Percentiles rank a stretch among this genome's conserved stretches.
phyloP scores from a whole-genome alignment of 2,113 vertebrate genomes.

The Rynchops niger region DNA sequence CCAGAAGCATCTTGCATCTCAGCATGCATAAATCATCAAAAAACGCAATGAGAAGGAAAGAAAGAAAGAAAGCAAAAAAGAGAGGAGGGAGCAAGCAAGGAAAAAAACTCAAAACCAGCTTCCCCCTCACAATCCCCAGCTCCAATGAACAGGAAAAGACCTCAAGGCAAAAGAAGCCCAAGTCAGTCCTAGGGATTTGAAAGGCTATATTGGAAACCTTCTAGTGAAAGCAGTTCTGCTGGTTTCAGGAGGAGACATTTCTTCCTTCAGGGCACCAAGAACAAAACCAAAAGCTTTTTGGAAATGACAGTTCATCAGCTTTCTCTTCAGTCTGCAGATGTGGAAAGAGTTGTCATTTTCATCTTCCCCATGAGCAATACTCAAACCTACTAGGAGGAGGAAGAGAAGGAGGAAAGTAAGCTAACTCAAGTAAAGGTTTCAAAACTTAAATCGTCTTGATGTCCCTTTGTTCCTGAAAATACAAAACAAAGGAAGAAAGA shows the following conservation, averaged over 20 bases:
- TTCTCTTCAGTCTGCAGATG: background rate
- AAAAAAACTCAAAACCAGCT: background rate
- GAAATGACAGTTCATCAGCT: background rate
- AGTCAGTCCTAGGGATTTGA: background rate
- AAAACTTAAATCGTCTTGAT: background rate
- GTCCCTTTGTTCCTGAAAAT: background rate
- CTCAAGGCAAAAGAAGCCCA: background rate
- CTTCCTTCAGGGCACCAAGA: background rate
- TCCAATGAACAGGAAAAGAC: background rate
- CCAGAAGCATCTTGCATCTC: background rate
- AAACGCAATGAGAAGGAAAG: background rate
- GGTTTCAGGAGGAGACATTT: background rate
- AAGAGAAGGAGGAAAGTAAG: background rate
- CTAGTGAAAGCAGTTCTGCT: background rate
- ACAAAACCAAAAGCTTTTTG: background rate
- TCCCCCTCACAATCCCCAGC: accelerated
- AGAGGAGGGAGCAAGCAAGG: background rate
- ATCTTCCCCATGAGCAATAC: background rate
- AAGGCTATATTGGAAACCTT: background rate
- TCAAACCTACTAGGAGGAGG: background rate
- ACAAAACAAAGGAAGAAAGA: background rate
- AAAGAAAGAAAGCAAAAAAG: background rate
- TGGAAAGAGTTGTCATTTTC: background rate
- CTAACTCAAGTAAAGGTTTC: background rate
- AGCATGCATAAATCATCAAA: background rate